Base-by-base conservation (phyloP, 2,797 vertebrate genomes). In the Serranus cabrilla region DNA sequence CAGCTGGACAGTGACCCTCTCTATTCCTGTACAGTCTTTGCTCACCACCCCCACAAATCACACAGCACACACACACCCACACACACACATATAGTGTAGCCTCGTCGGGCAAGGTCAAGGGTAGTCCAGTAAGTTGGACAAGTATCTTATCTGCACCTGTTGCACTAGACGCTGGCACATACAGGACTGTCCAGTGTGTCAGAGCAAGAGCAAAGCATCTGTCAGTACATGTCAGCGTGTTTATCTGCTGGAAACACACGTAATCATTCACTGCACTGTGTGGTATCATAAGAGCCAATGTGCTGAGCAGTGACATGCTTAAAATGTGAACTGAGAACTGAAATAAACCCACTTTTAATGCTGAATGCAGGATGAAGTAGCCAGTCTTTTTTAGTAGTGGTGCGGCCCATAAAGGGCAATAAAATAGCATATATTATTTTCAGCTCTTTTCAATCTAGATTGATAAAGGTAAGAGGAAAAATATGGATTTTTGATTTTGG, bases 61-160 rank as follows among this genome's bases (percentile, higher is more conserved):
- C 43, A 40, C 50, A 50, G 34, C 58, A 67, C 18, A 57, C 45
- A 55, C 34, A 50, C 34, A 43, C 46, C 63, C 27, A 37, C 39
- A 61, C 47, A 57, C 67, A 62, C 40, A 69, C 2, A 69, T 23
- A 76, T 20, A 39, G 54, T n/a, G 14, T 21, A 57, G 46, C 79
- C 65, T 71, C 43, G 54, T 80, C 58, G 52, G 39, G 55, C 68
- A 61, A 82, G 90, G 89, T 92, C 88, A 91, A 90, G 87, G 83
- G 66, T 71, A 84, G 58, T 27, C 61, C 59, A 39, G 67, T 31
- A 34, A 65, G 59, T 50, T 37, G 76, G 76, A 72, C 82, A 20
- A 21, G 63, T 59, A 45, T 82, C 82, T 87, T 88, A 88, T 86
- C 87, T 78, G 76, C 93, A 95, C 92, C 92, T 94, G 93, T 92